Evolutionary conservation across 1,140 invertebrate species (phyloP).

Genomic region (Polyergus mexicanus): DNA sequence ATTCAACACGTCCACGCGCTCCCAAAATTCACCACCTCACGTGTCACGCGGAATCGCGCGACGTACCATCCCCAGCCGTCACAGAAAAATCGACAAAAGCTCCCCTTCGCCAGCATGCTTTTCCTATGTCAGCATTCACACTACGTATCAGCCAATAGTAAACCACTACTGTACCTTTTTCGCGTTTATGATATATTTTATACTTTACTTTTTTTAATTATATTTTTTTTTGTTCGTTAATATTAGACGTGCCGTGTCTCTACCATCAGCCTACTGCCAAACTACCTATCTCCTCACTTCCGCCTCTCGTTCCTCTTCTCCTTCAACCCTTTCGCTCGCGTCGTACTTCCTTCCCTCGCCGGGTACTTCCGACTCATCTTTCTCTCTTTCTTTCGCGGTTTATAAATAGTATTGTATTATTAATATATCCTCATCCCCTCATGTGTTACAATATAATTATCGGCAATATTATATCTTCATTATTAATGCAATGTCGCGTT

Average conservation of each 20-base stretch:
- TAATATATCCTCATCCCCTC: constrained; percentile 80
- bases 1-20: constrained; percentile 33
- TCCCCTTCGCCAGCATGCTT: constrained; percentile 77
- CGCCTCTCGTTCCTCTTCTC: not conserved
- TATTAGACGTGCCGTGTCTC: constrained; percentile 83
- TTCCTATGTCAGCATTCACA: constrained; percentile 81
- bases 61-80: constrained; percentile 13
- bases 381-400: constrained; percentile 68
- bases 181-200: constrained; percentile 81
- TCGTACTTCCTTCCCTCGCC: constrained; percentile 12
- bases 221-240: constrained; percentile 77
- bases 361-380: constrained; percentile 8
- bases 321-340: constrained; percentile 46
- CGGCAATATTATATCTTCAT: constrained; percentile 82
- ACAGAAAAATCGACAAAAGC: constrained; percentile 68
- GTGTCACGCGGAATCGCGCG: constrained; percentile 29
- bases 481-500: constrained; percentile 73
- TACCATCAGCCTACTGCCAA: constrained; percentile 84
- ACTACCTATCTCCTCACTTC: constrained; percentile 75
- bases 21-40: not conserved
- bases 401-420: constrained; percentile 84
- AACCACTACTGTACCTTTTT: constrained; percentile 83
- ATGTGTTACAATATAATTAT: constrained; percentile 82
- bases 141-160: constrained; percentile 81
- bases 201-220: constrained; percentile 78